These are phyloP conservation scores for Vanessa atalanta DNA, from an alignment of 1,140 invertebrate species.

Conservation along the genomic window DNA sequence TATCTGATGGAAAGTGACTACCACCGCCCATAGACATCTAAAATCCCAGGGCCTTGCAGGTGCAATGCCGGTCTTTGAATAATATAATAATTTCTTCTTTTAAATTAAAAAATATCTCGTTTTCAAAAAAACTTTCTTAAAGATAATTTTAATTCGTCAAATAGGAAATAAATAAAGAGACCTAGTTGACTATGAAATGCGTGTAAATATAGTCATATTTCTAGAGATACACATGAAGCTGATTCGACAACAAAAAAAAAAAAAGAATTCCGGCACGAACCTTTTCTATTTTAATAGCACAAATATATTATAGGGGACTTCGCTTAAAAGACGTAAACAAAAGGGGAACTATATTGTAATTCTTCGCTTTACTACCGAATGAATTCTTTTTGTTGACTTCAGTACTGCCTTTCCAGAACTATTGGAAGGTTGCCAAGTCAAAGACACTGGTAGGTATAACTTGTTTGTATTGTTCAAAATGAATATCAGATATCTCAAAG, in stretches of 20 bases:
- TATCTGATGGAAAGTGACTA: no score
- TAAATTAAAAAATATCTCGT: no score
- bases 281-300: conserved; percentile 21
- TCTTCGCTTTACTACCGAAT: conserved; percentile 31
- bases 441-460: conserved; percentile 17
- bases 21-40: no score
- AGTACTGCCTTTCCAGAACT: conserved; percentile 25
- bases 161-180: no score
- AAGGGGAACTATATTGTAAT: conserved; percentile 28
- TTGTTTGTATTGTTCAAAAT: conserved; percentile 13
- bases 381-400: conserved; percentile 36
- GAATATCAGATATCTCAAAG: conserved; percentile 4
- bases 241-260: conserved; percentile 10
- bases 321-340: conserved; percentile 27
- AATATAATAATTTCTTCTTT: no score
- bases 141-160: no score
- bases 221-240: background rate
- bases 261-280: conserved; percentile 1
- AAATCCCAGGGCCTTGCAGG: no score
- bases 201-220: background rate
- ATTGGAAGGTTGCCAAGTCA: conserved; percentile 24
- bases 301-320: conserved; percentile 20
- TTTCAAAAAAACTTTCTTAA: no score
- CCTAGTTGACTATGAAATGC: background rate
- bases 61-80: no score